Evolutionary conservation across 2,113 vertebrate species (phyloP), one percentile per base, ranked within the genome.

Genomic region (Brachyhypopomus occidentalis): DNA sequence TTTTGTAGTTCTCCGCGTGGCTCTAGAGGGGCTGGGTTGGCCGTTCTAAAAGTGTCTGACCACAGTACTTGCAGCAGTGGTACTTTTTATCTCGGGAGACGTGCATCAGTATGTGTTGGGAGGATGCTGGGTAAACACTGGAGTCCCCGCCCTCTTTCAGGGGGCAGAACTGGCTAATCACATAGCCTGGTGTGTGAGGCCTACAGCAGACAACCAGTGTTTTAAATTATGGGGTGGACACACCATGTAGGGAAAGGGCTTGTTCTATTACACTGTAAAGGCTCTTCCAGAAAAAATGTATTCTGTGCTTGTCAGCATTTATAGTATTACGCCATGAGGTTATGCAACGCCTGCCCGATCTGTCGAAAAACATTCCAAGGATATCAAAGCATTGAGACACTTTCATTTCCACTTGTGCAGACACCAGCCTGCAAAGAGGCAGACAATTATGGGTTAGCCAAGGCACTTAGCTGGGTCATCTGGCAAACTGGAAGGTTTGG

Each of bases 241-340:
- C 41, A 70, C 27, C 20, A n/a, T 72, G 63, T 16, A 2, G 8
- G 23, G 56, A 8, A 6, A 76, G 45, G 41, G 55, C 36, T 27
- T 25, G 36, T 72, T 48, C 30, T 16, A 38, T 17, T 14, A 27
- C 14, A 22, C 3, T 23, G 11, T 56, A 22, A 16, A 20, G 16
- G 25, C n/a, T 27, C 19, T 41, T n/a, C 38, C 64, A 76, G 3
- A 75, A 55, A 55, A 58, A 63, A 6, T 27, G 20, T 63, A 48
- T 56, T 27, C 19, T 52, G 5, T 22, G 22, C 25, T 60, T 14
- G 60, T 36, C 34, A n/a, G 11, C 30, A 78, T 77, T 48, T 36
- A 69, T n/a, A 22, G 64, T 72, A 77, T 92, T 91, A 85, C 81
- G 82, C 75, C 89, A 89, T 17, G 5, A 1, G 9, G 75, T 92